Conservation (phyloP, 2,888 invertebrate species). For the Tyria jacobaeae region DNA sequence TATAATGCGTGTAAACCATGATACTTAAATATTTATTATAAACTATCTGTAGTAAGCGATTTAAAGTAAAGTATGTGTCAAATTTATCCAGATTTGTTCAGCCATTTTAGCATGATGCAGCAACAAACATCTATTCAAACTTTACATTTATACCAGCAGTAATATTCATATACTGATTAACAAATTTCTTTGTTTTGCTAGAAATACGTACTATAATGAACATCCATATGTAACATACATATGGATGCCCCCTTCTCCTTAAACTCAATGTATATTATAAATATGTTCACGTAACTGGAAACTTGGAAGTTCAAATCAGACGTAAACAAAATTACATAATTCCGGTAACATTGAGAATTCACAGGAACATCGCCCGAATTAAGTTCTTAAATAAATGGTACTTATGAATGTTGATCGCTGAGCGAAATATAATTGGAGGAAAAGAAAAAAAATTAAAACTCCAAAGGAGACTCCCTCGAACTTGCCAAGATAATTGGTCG, state of each 20-base stretch:
- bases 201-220: not conserved
- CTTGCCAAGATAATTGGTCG: slow-evolving; percentile 73
- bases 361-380: slow-evolving; percentile 24
- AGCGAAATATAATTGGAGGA: slow-evolving; percentile 67
- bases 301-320: slow-evolving; percentile 9
- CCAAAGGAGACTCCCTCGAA: slow-evolving; percentile 59
- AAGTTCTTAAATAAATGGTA: slow-evolving; percentile 51
- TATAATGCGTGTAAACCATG: not conserved
- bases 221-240: not conserved
- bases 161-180: too few species aligned
- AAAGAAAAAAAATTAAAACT: slow-evolving; percentile 72
- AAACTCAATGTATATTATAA: not conserved
- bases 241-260: slow-evolving; percentile 7
- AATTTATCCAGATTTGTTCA: too few species aligned
- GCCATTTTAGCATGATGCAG: too few species aligned
- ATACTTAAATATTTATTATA: not conserved
- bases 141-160: too few species aligned
- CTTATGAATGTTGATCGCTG: slow-evolving; percentile 54
- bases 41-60: too few species aligned
- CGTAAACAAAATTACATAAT: slow-evolving; percentile 14
- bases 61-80: too few species aligned
- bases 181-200: not conserved
- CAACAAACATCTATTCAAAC: too few species aligned
- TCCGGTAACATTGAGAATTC: slow-evolving; percentile 10
- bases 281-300: slow-evolving; percentile 2